Evolutionary conservation across 2,888 invertebrate genomes (phyloP), one percentile per base, ranked within the genome.

Genomic region (Orchesella flavescens): DNA sequence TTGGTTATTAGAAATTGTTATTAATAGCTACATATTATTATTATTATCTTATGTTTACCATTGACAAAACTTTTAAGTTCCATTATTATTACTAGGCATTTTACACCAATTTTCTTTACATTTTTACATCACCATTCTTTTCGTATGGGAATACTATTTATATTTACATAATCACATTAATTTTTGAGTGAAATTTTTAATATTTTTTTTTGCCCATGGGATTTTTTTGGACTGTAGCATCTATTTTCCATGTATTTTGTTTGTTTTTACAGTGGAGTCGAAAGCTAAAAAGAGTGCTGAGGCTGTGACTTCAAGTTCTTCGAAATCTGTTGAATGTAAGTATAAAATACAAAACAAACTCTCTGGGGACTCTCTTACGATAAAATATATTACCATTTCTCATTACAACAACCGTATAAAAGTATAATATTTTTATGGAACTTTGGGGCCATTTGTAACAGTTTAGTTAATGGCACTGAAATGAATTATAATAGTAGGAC

Each of bases 251-350:
- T 71, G 71, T 71, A 69, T 82, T 82, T 82, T 82, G 74, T 83
- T 85, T 83, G 84, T 84, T 86, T 78, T 86, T 86, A 82, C 86
- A 87, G 86, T 85, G 85, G 85, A 87, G 74, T 85, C 86, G 69
- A 84, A 83, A 83, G 83, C 85, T 83, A 84, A 53, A 76, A 85
- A 85, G 82, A 84, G 76, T 69, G 78, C 78, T 82, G 85, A 83
- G 68, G 76, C 66, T 83, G 77, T 82, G 78, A 72, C 77, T 73
- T 73, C 73, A 77, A 66, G 73, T 78, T 65, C 72, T 83, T 72
- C 82, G 76, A 76, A 76, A 57, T 75, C 72, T 76, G 46, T 82
- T 82, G 82, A 82, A 76, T 82, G 82, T 82, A 82, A 82, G 82
- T 81, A 75, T 17, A 23, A 34, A 15, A 9, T 46, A 59, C 44